Base-by-base conservation (phyloP, 2,113 vertebrate genomes). In the Leucosticte australis region DNA sequence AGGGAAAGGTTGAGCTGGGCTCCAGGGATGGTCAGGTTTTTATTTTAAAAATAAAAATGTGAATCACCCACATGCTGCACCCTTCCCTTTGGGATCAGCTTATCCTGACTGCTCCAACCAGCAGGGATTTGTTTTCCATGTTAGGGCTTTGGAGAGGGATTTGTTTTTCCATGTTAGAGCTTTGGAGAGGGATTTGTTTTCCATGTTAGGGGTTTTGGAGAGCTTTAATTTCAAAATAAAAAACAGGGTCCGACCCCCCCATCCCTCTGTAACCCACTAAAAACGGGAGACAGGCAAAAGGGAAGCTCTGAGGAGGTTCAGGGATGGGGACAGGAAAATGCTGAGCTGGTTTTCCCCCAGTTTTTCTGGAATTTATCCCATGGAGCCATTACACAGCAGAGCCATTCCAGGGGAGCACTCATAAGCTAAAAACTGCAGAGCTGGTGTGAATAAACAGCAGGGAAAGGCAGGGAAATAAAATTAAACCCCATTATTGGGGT, bases 81-180 rank as follows among this genome's bases (percentile, higher is more conserved):
- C 49, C 2, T 15, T 9, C 56, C 65, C 6, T 3, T 3, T 22
- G 26, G 41, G 55, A 47, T 52, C 67, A 4, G 11, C 2, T 30
- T 3, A 11, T 8, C 59, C 84, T 3, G 11, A 41, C 2, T 28
- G 44, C 70, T 23, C 69, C 11, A 19, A 6, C 12, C 64, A 14
- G 0, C 22, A 47, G n/a, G 21, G 13, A 5, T 11, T 14, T 20
- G 0, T 28, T 14, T 11, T 20, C 16, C 6, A 0, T 1, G 2
- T 14, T 2, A 16, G 26, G 21, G n/a, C 7, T 35, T 14, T n/a
- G 68, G 9, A 30, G 16, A 42, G 27, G 21, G 13, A 7, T 12
- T 14, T 23, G 0, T 31, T 13, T 13, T 13, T 20, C 21, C 3
- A 0, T 1, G 2, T 20, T 3, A 15, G 28, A 21, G n/a, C 11